Base-by-base conservation (phyloP, 2,113 vertebrate genomes). In the Macquaria ambigua region DNA sequence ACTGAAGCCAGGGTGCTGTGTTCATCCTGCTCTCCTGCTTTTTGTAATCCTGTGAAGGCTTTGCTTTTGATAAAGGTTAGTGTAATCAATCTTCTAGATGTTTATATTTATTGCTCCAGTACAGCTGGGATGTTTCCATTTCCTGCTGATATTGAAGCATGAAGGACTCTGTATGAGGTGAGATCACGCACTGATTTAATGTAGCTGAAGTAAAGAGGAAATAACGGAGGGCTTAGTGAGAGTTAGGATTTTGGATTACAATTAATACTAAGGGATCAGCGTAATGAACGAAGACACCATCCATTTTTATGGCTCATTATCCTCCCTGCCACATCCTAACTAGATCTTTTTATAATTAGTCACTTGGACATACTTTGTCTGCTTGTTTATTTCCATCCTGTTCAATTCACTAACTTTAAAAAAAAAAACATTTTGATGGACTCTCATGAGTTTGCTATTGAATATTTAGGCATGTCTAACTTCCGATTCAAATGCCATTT, bases 251-350 rank as follows among this genome's bases (percentile, higher is more conserved):
- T 79, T 89, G 79, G 83, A 87, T 93, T 94, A 90, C 88, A 90
- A 84, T 92, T 90, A 89, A 91, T 90, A 50, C 87, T 85, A 39
- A 86, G 79, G 83, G 92, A 93, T 93, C 79, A 85, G 77, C 72
- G 46, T 93, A 81, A 93, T 93, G 89, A 92, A 83, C n/a, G 70
- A 84, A 90, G 84, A 90, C 87, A 79, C 75, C 73, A 80, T 90
- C 70, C 82, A 69, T 88, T 94, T 94, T 86, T 90, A 93, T 85
- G 82, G 84, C 62, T 87, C 89, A 85, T 93, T 93, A 94, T 91
- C 74, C 83, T 76, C 66, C 64, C 41, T 82, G 83, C 63, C 81
- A 90, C 55, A 89, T 87, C 92, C 31, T 81, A 77, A 84, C 72
- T 15, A 67, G 74, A 79, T 87, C 46, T 67, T 81, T 84, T 90